Base-by-base conservation (phyloP, 2,888 invertebrate genomes). In the Agrotis exclamationis region DNA sequence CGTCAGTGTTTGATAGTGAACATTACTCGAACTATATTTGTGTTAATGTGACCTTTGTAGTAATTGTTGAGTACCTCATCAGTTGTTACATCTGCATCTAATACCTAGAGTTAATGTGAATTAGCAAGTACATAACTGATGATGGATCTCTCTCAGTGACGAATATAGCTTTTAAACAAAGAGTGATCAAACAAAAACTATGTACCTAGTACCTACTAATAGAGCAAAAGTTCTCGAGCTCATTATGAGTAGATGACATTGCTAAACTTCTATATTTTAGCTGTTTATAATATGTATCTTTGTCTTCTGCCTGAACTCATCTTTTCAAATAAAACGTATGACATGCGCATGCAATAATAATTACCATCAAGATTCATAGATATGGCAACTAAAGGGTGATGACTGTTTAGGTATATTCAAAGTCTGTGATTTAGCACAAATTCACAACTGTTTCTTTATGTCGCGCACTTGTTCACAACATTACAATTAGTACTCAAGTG, bases 11-110 rank as follows among this genome's bases (percentile, higher is more conserved):
- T 63, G 47, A 76, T 60, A 33, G 50, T 13, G 16, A 63, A 48
- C 33, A 53, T 72, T 68, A 73, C 51, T 57, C 50, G 47, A 65
- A 75, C 50, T 65, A 65, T 54, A 75, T 70, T 59, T 56, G 59
- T 51, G 68, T 53, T 60, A n/a, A 54, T 65, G 51, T 47, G 39
- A 56, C 56, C 33, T 56, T 18, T 63, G 74, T 68, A 24, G 54
- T 76, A 39, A 50, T 39, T 48, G 56, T 44, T 24, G 57, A 28
- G 22, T 56, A 44, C 51, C 20, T 47, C 20, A 50, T 33, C 44
- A 65, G 70, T 44, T 60, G 22, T 53, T 28, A 57, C 33, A 18
- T 51, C 24, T 7, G 1, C 20, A 11, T 16, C 16, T 18, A 28
- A 11, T 18, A n/a, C n/a, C n/a, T n/a, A 4, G 18, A 33, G 50